A percentile compares a stretch with the other conserved stretches of the same genome.
Evolutionary conservation across 2,797 vertebrate genomes (phyloP).

Genomic region (Lutjanus campechanus): DNA sequence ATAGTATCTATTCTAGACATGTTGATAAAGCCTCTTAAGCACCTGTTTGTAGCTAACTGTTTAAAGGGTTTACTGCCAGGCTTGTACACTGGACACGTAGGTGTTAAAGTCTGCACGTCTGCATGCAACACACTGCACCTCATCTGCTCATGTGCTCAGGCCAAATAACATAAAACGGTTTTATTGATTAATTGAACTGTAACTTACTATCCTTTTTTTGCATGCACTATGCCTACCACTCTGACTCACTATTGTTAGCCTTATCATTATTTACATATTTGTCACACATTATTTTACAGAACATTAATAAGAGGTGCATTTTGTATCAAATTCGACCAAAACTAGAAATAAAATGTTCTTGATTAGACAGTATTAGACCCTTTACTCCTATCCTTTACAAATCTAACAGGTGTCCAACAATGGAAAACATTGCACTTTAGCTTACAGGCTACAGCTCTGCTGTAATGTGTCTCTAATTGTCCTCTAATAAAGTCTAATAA

Average conservation of each 20-base stretch:
- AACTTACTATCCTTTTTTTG: slow-evolving; percentile 9
- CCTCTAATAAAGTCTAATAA: too few relatives aligned
- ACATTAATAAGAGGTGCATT: too few relatives aligned
- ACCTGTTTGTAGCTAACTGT: slow-evolving; percentile 69
- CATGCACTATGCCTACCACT: background rate
- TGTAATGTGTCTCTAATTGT: too few relatives aligned
- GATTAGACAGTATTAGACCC: too few relatives aligned
- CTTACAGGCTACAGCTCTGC: too few relatives aligned
- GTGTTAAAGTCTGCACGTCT: slow-evolving; percentile 38
- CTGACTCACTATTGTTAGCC: background rate
- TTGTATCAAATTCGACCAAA: too few relatives aligned
- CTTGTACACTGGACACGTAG: slow-evolving; percentile 28
- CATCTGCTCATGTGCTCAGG: background rate
- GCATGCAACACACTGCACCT: slow-evolving; percentile 15
- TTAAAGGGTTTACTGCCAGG: slow-evolving; percentile 60
- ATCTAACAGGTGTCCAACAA: too few relatives aligned
- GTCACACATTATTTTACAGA: too few relatives aligned
- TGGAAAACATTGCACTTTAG: too few relatives aligned
- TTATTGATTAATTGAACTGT: slow-evolving; percentile 1
- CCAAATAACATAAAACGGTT: slow-evolving; percentile 17
- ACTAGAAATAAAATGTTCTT: too few relatives aligned
- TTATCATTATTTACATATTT: background rate
- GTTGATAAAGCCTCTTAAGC: slow-evolving; percentile 82
- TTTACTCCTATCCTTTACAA: too few relatives aligned
- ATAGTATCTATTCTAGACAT: slow-evolving; percentile 68